Base-by-base conservation (phyloP, 1,140 invertebrate genomes). In the Penaeus chinensis region DNA sequence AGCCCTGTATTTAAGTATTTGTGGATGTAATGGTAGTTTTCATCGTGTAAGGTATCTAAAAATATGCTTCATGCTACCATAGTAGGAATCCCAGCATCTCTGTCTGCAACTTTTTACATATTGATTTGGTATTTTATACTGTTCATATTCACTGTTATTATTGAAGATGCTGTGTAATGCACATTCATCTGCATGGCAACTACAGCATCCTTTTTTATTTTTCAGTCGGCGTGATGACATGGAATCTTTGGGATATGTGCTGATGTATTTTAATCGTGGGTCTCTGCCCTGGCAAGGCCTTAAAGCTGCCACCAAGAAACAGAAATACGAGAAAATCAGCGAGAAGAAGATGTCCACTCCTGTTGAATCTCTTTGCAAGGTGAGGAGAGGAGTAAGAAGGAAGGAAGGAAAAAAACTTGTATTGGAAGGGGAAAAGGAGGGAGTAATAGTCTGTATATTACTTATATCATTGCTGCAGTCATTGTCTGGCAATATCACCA, bases 271-370 rank as follows among this genome's bases (percentile, higher is more conserved):
- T 92, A 94, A 95, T 91, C 92, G 94, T 77, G 94, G 94, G 24
- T 92, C 92, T 89, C 91, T 95, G 61, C 94, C 94, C 16, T 95
- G 94, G 94, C 94, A 95, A 91, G 94, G 94, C 63, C 91, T 95
- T 18, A 94, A 94, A 92, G 94, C 94, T 82, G 93, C 93, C 24
- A 95, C 93, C 60, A 95, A 95, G 91, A 94, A 94, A 89, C 94
- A 95, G 90, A 95, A 95, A 90, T 95, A 95, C 92, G 94, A 95
- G 90, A 94, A 94, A 91, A 95, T 95, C 79, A 94, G 93, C 90
- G 94, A 95, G 91, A 95, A 95, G 92, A 95, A 95, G 92, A 94
- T 95, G 94, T 94, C 94, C n/a, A 95, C 94, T 47, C 93, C 94
- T 81, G 93, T 95, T 60, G 94, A 95, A 91, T 92, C 92, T 60